Percentiles rank a stretch among this genome's conserved stretches.
phyloP scores from a whole-genome alignment of 37 sponge, comb jelly and placozoan genomes.

The Mnemiopsis leidyi region DNA sequence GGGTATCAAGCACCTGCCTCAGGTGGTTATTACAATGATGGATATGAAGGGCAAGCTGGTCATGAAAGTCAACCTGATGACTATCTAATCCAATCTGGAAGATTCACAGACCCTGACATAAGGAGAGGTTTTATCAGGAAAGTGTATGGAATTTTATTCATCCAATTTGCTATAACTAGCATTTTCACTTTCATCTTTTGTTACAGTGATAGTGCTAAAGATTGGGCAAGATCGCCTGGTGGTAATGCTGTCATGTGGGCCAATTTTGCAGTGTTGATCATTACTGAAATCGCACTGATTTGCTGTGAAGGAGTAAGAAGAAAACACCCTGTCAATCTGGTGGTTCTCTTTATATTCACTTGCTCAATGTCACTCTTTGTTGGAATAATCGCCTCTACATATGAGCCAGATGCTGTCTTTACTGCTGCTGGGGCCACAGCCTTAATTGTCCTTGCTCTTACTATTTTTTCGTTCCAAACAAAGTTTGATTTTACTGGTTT shows the following conservation, averaged over 20 bases:
- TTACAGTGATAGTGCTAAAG: constrained; percentile 31
- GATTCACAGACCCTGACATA: background rate
- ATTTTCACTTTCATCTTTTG: background rate
- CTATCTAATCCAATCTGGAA: background rate
- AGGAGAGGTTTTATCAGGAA: constrained; percentile 9
- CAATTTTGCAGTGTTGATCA: constrained; percentile 1
- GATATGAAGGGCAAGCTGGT: background rate
- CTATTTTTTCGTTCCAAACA: constrained; percentile 54
- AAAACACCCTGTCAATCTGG: constrained; percentile 37
- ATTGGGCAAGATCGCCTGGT: background rate
- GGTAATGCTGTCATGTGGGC: constrained; percentile 56
- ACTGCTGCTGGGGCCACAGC: constrained; percentile 57
- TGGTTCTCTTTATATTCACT: constrained; percentile 45
- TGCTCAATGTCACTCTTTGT: constrained; percentile 52
- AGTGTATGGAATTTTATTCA: constrained; percentile 20
- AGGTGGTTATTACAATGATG: background rate
- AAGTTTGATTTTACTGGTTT: constrained; percentile 50
- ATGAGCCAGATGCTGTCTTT: constrained; percentile 34
- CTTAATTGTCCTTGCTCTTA: constrained; percentile 28
- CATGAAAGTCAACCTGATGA: background rate
- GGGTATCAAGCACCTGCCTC: background rate
- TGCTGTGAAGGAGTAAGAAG: constrained; percentile 64
- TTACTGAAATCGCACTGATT: constrained; percentile 58
- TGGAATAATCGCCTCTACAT: constrained; percentile 46
- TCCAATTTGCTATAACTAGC: constrained; percentile 48